Evolutionary conservation across 1,140 invertebrate species (phyloP).

Genomic region (Dendrolimus punctatus): DNA sequence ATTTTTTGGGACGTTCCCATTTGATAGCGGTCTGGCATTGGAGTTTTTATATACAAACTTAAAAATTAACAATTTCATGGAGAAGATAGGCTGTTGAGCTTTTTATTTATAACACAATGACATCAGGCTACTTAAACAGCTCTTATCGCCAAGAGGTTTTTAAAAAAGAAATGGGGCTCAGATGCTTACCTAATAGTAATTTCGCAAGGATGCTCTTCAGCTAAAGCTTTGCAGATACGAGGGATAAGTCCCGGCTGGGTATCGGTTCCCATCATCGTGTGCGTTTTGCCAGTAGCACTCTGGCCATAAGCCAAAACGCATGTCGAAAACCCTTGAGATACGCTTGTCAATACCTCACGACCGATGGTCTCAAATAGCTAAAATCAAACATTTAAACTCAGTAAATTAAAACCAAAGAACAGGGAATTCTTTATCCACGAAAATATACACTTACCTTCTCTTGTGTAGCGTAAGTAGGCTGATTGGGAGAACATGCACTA

Average conservation of each 20-base stretch:
- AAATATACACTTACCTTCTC: slow-evolving; percentile 63
- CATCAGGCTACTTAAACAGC: no score
- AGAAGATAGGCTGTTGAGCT: no score
- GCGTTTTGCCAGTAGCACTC: slow-evolving; percentile 85
- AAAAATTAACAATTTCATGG: no score
- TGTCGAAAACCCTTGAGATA: slow-evolving; percentile 74
- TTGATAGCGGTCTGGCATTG: no score
- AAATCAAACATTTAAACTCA: slow-evolving; percentile 10
- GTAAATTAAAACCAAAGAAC: no score
- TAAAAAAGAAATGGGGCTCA: background rate
- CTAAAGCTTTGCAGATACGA: slow-evolving; percentile 65
- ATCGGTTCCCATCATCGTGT: slow-evolving; percentile 80
- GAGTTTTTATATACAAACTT: no score
- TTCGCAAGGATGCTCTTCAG: slow-evolving; percentile 37
- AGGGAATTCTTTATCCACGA: no score
- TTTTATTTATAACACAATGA: no score
- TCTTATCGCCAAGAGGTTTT: background rate
- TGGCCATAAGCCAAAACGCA: slow-evolving; percentile 86
- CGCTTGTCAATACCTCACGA: slow-evolving; percentile 73
- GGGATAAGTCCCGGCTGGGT: slow-evolving; percentile 52
- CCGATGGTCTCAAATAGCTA: slow-evolving; percentile 81
- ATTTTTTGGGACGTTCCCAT: no score
- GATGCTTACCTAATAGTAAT: slow-evolving; percentile 37
- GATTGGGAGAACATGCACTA: slow-evolving; percentile 66
- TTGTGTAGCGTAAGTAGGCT: slow-evolving; percentile 75